These are phyloP conservation scores for Halichondria panicea DNA, from an alignment of 37 sponge, comb jelly and placozoan species.

Conservation along the genomic window DNA sequence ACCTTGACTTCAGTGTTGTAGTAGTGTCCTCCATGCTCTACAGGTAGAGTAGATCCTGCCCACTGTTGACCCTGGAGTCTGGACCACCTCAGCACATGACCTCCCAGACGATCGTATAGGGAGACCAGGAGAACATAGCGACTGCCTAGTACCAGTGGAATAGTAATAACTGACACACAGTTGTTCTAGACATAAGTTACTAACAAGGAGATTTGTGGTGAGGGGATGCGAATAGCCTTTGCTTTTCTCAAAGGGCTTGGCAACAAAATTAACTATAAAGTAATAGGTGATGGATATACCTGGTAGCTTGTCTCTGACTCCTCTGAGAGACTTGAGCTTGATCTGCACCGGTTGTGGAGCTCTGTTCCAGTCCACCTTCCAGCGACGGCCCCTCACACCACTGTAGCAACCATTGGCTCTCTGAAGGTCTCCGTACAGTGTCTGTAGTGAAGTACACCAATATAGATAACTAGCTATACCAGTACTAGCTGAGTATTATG, in stretches of 20 bases:
- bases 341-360: constrained; percentile 11
- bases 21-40: neutral
- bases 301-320: constrained; percentile 9
- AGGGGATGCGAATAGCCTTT: no score
- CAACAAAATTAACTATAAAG: no score
- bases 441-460: neutral
- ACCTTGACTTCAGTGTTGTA: constrained; percentile 13
- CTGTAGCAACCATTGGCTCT: constrained; percentile 7
- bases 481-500: neutral
- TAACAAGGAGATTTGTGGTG: no score
- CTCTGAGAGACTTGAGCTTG: neutral
- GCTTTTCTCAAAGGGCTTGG: no score
- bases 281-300: no score
- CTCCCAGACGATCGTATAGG: neutral
- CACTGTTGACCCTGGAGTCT: constrained; percentile 1
- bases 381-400: neutral
- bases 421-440: neutral
- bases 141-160: no score
- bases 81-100: constrained; percentile 1
- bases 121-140: constrained; percentile 3
- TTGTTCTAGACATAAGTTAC: no score
- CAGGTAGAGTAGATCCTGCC: neutral
- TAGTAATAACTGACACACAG: no score
- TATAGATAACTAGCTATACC: neutral
- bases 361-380: constrained; percentile 2